Conservation (phyloP, 2,113 vertebrate genomes). For the Dasyurus viverrinus region DNA sequence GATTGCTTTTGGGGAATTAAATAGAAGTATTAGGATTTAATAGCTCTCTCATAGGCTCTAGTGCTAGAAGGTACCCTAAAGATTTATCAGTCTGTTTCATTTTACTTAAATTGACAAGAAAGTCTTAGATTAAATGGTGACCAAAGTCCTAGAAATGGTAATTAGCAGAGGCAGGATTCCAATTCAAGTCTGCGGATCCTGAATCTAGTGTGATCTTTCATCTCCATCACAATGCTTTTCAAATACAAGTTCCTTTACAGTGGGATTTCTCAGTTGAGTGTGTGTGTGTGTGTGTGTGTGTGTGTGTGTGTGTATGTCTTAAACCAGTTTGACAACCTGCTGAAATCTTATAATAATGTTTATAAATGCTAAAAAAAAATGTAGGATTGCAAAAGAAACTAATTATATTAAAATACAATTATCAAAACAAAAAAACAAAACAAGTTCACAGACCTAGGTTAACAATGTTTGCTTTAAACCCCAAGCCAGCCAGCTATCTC, state of each 20-base stretch:
- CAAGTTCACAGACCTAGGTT: background rate
- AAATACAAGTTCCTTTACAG: background rate
- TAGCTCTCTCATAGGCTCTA: background rate
- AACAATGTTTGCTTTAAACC: background rate
- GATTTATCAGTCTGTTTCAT: background rate
- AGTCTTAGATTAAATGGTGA: background rate
- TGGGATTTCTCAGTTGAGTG: background rate
- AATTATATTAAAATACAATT: background rate
- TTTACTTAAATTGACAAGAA: background rate
- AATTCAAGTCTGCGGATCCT: background rate
- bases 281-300: too few species aligned
- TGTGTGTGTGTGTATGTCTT: background rate
- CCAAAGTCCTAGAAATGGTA: background rate
- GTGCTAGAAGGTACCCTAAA: background rate
- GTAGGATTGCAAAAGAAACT: background rate
- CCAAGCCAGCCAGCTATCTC: background rate
- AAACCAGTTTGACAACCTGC: background rate
- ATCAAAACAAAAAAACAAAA: background rate
- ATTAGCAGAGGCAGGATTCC: background rate
- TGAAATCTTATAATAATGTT: background rate
- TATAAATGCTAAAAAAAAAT: background rate
- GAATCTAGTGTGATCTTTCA: background rate
- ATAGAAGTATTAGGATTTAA: background rate
- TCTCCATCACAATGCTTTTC: background rate
- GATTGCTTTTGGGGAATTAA: background rate